Evolutionary conservation across 2,113 vertebrate genomes (phyloP).

Genomic region (Phaethornis superciliosus): DNA sequence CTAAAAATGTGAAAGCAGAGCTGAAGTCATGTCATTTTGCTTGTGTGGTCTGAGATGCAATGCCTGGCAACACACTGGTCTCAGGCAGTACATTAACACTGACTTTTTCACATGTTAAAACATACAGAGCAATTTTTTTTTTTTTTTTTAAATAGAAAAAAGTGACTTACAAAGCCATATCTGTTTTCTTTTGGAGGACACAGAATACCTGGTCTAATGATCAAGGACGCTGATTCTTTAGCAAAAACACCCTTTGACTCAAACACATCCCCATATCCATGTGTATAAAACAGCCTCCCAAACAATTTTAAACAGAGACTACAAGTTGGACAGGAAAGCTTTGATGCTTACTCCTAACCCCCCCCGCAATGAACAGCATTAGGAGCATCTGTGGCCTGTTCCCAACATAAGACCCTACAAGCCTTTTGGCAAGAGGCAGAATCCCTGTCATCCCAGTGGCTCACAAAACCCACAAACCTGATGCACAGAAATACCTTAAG

Average conservation of each 20-base stretch:
- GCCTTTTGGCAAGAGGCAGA: neutral
- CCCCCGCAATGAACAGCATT: neutral
- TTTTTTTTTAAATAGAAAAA: neutral
- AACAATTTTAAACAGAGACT: neutral
- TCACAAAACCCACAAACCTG: neutral
- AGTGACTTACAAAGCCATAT: neutral
- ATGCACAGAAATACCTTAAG: slow-evolving; percentile 84
- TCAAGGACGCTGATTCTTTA: neutral
- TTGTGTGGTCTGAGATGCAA: neutral
- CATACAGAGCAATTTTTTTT: neutral
- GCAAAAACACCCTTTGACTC: neutral
- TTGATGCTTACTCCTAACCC: neutral
- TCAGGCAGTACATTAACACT: neutral
- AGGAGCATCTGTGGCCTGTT: neutral
- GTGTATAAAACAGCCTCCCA: neutral
- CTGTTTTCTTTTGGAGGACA: neutral
- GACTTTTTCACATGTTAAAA: neutral
- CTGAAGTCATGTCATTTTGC: neutral
- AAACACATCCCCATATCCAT: neutral
- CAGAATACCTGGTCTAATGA: neutral
- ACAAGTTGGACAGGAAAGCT: neutral
- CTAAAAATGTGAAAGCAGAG: slow-evolving; percentile 52
- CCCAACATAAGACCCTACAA: neutral
- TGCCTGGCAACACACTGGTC: neutral
- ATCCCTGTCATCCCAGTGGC: neutral